Percentiles rank a stretch among this genome's conserved stretches.
These are phyloP conservation scores for Pongo pygmaeus DNA, from an alignment of 2,113 vertebrate species.

Conservation along the genomic window DNA sequence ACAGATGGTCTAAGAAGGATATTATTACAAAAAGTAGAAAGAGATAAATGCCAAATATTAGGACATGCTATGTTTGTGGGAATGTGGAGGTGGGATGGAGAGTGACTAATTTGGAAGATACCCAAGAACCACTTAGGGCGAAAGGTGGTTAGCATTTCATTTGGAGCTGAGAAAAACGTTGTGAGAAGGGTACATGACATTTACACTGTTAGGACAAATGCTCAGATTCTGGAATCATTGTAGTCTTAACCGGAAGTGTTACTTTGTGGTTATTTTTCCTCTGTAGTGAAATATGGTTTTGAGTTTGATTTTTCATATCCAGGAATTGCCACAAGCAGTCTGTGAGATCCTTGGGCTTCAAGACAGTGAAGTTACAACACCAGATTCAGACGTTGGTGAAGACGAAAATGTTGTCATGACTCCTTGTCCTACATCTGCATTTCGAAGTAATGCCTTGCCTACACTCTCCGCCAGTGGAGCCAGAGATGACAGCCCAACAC, in stretches of 20 bases:
- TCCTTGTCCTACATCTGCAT: slow-evolving; percentile 44
- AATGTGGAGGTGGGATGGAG: neutral
- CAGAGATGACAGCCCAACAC: slow-evolving; percentile 78
- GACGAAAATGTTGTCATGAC: slow-evolving; percentile 79
- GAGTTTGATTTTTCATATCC: slow-evolving; percentile 54
- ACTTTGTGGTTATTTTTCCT: slow-evolving; percentile 31
- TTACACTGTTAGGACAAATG: neutral
- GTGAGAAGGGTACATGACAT: neutral
- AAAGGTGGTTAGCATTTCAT: slow-evolving; percentile 34
- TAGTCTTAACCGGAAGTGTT: slow-evolving; percentile 11
- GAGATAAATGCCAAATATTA: slow-evolving; percentile 13
- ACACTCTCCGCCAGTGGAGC: slow-evolving; percentile 82
- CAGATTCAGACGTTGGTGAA: slow-evolving; percentile 82
- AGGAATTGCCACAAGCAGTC: slow-evolving; percentile 93
- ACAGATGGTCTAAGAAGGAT: neutral
- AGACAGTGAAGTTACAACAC: slow-evolving; percentile 74
- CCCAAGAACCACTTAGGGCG: neutral
- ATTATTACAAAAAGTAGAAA: neutral
- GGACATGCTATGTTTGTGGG: neutral
- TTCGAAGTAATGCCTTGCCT: slow-evolving; percentile 74
- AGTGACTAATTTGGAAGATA: neutral
- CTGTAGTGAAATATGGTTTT: neutral
- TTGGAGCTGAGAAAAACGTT: neutral
- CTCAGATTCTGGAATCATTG: neutral
- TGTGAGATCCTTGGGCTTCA: slow-evolving; percentile 90